Conservation (phyloP, 1,140 invertebrate genomes). For the Bombus confusus region DNA sequence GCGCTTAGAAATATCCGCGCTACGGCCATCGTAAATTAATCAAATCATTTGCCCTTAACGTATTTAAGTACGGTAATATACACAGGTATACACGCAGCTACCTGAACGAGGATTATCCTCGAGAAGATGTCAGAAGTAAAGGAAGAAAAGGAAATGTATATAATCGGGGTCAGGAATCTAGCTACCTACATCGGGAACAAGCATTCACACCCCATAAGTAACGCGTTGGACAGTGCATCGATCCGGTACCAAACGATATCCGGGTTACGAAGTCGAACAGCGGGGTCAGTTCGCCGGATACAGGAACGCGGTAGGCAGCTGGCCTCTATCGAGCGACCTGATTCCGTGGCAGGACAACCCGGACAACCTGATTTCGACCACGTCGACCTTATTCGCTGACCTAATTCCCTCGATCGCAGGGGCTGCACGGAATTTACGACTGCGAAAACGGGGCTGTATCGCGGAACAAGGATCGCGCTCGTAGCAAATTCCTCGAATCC, state of each 20-base stretch:
- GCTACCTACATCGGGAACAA: too few species aligned
- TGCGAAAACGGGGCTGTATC: constrained; percentile 10
- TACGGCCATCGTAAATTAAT: too few species aligned
- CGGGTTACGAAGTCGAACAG: constrained; percentile 76
- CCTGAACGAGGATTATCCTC: too few species aligned
- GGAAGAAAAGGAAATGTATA: too few species aligned
- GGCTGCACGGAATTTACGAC: constrained; percentile 41
- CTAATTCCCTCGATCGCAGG: constrained; percentile 57
- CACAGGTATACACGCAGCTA: too few species aligned
- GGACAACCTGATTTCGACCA: constrained; percentile 71
- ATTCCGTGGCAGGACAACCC: constrained; percentile 74
- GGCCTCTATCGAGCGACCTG: constrained; percentile 81
- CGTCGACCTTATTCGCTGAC: constrained; percentile 61
- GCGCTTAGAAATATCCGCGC: too few species aligned
- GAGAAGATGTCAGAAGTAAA: too few species aligned
- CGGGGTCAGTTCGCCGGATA: constrained; percentile 70
- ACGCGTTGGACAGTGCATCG: constrained; percentile 66
- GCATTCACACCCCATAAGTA: constrained; percentile 32
- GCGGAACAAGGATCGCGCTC: neutral
- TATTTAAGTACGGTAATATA: too few species aligned
- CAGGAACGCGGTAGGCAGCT: constrained; percentile 56
- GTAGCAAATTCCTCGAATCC: neutral
- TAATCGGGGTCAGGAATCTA: too few species aligned
- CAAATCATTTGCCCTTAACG: too few species aligned
- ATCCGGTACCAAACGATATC: constrained; percentile 74